Base-by-base conservation (phyloP, 2,113 vertebrate genomes). In the Himantopus leucocephalus region DNA sequence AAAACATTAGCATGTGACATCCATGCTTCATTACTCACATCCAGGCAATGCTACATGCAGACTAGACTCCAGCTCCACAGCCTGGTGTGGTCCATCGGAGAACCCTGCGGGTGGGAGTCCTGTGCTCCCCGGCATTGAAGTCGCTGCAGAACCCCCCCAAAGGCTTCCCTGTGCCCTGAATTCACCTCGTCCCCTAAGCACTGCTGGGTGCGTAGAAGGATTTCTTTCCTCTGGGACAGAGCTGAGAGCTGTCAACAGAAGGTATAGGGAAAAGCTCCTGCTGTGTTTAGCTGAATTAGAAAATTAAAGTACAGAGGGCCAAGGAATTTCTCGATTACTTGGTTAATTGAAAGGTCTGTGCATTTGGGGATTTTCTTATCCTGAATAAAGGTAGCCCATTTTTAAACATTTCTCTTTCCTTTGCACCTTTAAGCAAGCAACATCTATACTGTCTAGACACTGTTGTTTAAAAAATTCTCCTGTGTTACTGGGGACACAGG, bases 1-100 rank as follows among this genome's bases (percentile, higher is more conserved):
- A 62, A 66, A 80, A 58, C 8, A 1, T 32, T 67, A 58, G 17
- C 20, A 67, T 0, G 0, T 56, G 58, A 16, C 24, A 48, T 12
- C 37, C 19, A 21, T 22, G 23, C 23, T 63, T 71, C 24, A 26
- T 39, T 59, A 43, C 32, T 85, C 26, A 59, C 52, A 59, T 21
- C 5, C 52, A 47, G 37, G 27, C 30, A 81, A 37, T 24, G n/a
- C 6, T 45, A 4, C 6, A 8, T 12, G 16, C 23, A 70, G 48
- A n/a, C 9, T 21, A 24, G 35, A 22, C 1, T 76, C 34, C 53
- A 45, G 23, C 12, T 79, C 30, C 43, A 27, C 8, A 74, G 60
- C 5, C 29, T 48, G 43, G 13, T 75, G 67, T 0, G 2, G 21
- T 71, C 37, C 23, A 15, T 30, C 1, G 1, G 16, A 79, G 39